Evolutionary conservation across 2,888 invertebrate species (phyloP), one percentile per base, ranked within the genome.

Genomic region (Pantelozetes paolii): DNA sequence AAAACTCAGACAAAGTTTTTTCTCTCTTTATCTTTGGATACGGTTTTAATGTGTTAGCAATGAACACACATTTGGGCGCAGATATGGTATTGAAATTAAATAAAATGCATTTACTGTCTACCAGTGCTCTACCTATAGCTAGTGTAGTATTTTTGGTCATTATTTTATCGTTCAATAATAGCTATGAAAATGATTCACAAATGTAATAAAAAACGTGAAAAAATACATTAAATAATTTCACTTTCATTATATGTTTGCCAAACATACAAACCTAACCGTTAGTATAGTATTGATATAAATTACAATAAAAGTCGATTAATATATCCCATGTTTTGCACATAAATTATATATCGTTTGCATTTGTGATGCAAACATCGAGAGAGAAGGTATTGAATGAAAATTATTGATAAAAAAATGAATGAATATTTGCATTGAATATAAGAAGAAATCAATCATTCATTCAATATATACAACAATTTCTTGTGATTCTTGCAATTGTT

Each of bases 141-240:
- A n/a, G 9, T 36, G 9, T 36, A 36, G 9, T 9, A 36, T 36
- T 36, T n/a, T 36, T 28, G 18, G n/a, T 62, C 32, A 62, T 62
- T 62, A 32, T 62, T 62, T 62, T 62, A 62, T 62, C 62, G 30
- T 36, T 32, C 62, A 62, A 62, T 62, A 26, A 48, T 59, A 59
- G 20, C 32, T 32, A 62, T 62, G 32, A 32, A 62, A 36, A 62
- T 62, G 18, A 62, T 32, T 62, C 62, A 62, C n/a, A 62, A 32
- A 59, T n/a, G 62, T 62, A 62, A 62, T 62, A 32, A 62, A 62
- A 62, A 18, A 62, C 5, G 9, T 8, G 32, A 30, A 28, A 62
- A 62, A 62, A 8, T n/a, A 11, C 32, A 62, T 62, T 62, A 62
- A 62, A 62, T 36, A 36, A 59, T 13, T 59, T 59, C 36, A 59